Evolutionary conservation across 2,797 vertebrate species (phyloP).

Genomic region (Hafferia zeledoni): DNA sequence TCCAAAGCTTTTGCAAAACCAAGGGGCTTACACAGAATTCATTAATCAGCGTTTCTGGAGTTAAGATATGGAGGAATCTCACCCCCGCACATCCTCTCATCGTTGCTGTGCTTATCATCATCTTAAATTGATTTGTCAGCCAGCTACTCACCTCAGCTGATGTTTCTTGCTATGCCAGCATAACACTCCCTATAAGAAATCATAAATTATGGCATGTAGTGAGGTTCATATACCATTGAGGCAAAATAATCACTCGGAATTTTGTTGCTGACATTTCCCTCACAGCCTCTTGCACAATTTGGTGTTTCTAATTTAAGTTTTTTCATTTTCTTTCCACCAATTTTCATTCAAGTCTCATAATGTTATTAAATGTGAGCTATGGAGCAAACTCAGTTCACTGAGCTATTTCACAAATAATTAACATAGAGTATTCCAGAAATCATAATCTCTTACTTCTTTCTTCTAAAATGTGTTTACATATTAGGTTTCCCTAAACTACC

Average conservation of each 20-base stretch:
- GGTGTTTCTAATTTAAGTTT: conserved; percentile 45
- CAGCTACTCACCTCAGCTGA: conserved; percentile 52
- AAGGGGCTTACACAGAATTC: not conserved
- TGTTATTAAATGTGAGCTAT: conserved; percentile 2
- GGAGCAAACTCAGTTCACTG: not conserved
- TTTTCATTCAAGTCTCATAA: conserved; percentile 43
- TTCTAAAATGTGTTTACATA: not conserved
- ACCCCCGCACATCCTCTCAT: not conserved
- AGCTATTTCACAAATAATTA: conserved; percentile 10
- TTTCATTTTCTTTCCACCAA: conserved; percentile 24
- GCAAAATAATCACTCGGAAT: conserved; percentile 39
- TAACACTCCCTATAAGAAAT: conserved; percentile 8
- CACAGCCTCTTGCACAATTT: not conserved
- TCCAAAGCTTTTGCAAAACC: conserved; percentile 16
- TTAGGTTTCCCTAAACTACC: not conserved
- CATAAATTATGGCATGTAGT: conserved; percentile 10
- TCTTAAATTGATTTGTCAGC: conserved; percentile 55
- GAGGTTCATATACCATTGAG: not conserved
- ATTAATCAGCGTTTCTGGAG: conserved; percentile 24
- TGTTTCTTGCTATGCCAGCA: conserved; percentile 36
- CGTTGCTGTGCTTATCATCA: conserved; percentile 10
- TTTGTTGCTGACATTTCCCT: conserved; percentile 30
- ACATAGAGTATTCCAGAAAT: conserved; percentile 24
- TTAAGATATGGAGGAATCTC: conserved; percentile 41
- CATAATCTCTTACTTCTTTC: not conserved